Conservation (phyloP, 1,140 invertebrate genomes). For the Cydia splendana region DNA sequence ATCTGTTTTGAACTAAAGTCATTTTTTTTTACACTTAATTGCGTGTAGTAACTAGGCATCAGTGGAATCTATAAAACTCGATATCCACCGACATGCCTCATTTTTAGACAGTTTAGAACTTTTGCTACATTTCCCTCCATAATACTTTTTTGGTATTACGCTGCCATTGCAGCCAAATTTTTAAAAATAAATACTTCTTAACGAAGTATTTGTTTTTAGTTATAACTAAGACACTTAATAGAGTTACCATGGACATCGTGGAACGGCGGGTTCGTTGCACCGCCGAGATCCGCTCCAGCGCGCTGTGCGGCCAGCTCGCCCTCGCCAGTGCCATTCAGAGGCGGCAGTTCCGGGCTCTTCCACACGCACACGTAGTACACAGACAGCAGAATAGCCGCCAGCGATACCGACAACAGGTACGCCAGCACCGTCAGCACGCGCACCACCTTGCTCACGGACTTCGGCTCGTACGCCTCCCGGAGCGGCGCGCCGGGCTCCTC, state of each 20-base stretch:
- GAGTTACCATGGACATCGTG: neutral
- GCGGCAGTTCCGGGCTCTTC: constrained; percentile 82
- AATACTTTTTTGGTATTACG: too few relatives aligned
- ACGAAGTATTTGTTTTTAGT: too few relatives aligned
- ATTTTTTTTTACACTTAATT: too few relatives aligned
- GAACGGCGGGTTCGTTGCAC: neutral
- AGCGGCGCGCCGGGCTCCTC: constrained; percentile 62
- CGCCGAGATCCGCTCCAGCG: constrained; percentile 36
- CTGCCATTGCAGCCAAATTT: too few relatives aligned
- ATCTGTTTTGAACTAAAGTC: too few relatives aligned
- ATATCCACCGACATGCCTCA: neutral
- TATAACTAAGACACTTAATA: too few relatives aligned
- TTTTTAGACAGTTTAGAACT: too few relatives aligned
- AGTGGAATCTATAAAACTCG: neutral
- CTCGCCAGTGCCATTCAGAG: constrained; percentile 43
- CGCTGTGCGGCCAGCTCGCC: constrained; percentile 43
- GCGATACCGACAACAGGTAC: constrained; percentile 96
- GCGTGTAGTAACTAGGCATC: too few relatives aligned
- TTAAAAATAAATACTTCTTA: too few relatives aligned
- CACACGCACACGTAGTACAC: constrained; percentile 92
- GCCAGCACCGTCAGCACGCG: constrained; percentile 95
- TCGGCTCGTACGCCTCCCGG: constrained; percentile 86
- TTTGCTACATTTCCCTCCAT: too few relatives aligned
- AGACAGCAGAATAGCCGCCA: constrained; percentile 94
- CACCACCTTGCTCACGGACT: constrained; percentile 90